Base-by-base conservation (phyloP, 2,797 vertebrate species). In the Columba guinea region DNA sequence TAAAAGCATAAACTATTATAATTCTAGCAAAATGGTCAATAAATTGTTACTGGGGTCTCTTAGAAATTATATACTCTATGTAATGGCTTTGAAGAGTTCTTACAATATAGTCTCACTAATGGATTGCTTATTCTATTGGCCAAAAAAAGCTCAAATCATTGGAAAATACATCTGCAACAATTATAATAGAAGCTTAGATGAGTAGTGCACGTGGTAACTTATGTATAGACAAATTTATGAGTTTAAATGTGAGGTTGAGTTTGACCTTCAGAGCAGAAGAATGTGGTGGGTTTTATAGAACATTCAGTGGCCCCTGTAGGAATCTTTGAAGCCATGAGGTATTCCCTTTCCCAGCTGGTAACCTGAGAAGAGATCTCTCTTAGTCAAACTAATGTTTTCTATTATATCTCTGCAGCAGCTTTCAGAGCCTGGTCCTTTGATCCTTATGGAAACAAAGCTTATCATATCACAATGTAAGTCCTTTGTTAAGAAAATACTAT, bases 331-430 rank as follows among this genome's bases (percentile, higher is more conserved):
- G 18, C 27, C 37, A 55, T 24, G 27, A 92, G 14, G 6, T 71
- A 65, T 58, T 90, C 8, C 30, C 14, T 89, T 73, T 17, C n/a
- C 37, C 21, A 58, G 10, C 4, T 64, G 65, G 48, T 59, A 87
- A 56, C n/a, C 6, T 32, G 10, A 51, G 44, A 88, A 67, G 14
- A 81, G 16, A 53, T 82, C 34, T 81, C 37, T 82, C 63, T 90
- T 75, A 89, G 56, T 65, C 34, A 79, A 75, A 81, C 37, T 76
- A 65, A 27, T 69, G 8, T 35, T 87, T 84, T 81, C 81, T 48
- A 14, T 51, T 93, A 26, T 51, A 62, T 65, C 70, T 96, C 92
- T 82, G 46, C 32, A 87, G 68, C 34, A 76, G 24, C 16, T 79
- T 93, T 87, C 70, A 87, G 41, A 89, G 27, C 16, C 59, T 44